These are phyloP conservation scores for Spisula solida DNA, from an alignment of 2,888 invertebrate species.

Conservation along the genomic window DNA sequence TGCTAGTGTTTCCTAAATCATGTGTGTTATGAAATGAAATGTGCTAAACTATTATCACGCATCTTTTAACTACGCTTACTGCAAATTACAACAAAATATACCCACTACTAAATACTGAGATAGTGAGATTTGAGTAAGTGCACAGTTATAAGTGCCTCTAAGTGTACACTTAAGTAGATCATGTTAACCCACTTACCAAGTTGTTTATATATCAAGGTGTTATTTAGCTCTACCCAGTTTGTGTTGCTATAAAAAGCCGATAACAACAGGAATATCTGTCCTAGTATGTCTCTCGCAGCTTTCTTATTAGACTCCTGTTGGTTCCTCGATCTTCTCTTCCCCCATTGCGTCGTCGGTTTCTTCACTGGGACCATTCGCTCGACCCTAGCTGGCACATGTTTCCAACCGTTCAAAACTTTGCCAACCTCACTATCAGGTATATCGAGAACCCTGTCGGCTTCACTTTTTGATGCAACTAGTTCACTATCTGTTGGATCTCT, in stretches of 20 bases:
- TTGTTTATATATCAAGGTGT: slow-evolving; percentile 23
- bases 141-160: too few species aligned
- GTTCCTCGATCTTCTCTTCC: background rate
- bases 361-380: background rate
- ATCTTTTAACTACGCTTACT: too few species aligned
- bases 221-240: slow-evolving; percentile 59
- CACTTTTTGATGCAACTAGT: background rate
- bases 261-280: slow-evolving; percentile 50
- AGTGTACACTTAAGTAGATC: too few species aligned
- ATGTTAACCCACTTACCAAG: too few species aligned
- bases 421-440: background rate
- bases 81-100: too few species aligned
- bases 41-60: too few species aligned
- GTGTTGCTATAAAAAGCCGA: slow-evolving; percentile 60
- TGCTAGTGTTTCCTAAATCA: too few species aligned
- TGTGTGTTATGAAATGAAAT: too few species aligned
- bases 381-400: background rate
- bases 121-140: too few species aligned
- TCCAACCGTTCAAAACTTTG: background rate
- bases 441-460: too few species aligned
- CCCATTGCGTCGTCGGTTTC: background rate
- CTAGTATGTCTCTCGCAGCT: slow-evolving; percentile 36
- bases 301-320: background rate
- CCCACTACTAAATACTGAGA: too few species aligned
- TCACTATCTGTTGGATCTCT: background rate